A percentile compares a stretch with the other conserved stretches of the same genome.
Conservation (phyloP, 2,888 invertebrate genomes). For the Nymphalis polychloros region DNA sequence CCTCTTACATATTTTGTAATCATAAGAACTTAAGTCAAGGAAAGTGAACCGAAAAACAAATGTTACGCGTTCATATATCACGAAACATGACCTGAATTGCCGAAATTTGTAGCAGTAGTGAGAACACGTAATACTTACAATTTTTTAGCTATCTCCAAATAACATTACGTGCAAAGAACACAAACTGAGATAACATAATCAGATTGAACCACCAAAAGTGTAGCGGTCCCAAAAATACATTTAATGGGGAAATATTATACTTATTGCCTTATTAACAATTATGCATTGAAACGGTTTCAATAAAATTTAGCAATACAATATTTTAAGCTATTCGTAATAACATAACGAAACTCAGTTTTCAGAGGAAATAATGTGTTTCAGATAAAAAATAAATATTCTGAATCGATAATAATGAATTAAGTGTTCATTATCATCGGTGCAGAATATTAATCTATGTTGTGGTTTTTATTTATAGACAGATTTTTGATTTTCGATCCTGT, state of each 20-base stretch:
- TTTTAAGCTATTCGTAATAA: too few species aligned
- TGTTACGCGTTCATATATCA: conserved; percentile 5
- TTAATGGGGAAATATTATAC: neutral
- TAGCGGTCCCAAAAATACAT: neutral
- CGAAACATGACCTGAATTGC: conserved; percentile 4
- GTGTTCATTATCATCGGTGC: too few species aligned
- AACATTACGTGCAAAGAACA: conserved; percentile 6
- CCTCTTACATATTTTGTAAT: neutral
- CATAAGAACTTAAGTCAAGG: neutral
- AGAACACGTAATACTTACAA: conserved; percentile 8
- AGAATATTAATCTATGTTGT: too few species aligned
- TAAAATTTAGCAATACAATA: too few species aligned
- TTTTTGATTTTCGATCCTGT: neutral
- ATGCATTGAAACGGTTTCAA: too few species aligned
- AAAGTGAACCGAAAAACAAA: conserved; percentile 9
- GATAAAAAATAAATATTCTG: too few species aligned
- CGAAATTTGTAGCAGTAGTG: neutral
- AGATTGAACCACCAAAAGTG: conserved; percentile 6
- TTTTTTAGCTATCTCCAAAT: conserved; percentile 8
- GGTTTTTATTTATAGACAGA: too few species aligned
- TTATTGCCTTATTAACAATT: too few species aligned
- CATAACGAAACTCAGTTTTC: too few species aligned
- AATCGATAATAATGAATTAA: too few species aligned
- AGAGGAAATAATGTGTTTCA: too few species aligned
- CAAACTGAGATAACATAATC: conserved; percentile 9